Conservation (phyloP, 1,140 invertebrate species). For the Trichonephila inaurata region DNA sequence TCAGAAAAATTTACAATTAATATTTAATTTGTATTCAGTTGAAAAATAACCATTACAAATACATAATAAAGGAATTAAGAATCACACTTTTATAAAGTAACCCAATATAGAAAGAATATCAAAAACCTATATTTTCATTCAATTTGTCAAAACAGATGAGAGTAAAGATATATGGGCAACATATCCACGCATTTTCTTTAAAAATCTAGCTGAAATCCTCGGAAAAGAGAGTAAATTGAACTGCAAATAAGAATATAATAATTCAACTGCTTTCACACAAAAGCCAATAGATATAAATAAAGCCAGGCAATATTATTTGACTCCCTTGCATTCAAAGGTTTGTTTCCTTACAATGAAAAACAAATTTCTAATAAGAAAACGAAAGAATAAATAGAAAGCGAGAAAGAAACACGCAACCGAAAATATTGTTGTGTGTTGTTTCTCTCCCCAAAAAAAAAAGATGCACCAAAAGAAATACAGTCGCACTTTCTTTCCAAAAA, state of each 20-base stretch:
- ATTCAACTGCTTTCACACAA: background rate
- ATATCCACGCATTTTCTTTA: background rate
- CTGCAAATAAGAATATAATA: background rate
- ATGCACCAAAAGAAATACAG: too few species aligned
- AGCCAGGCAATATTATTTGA: background rate
- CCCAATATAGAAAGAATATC: background rate
- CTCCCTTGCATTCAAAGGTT: background rate
- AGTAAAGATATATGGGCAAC: too few species aligned
- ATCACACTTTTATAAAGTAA: background rate
- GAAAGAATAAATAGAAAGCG: background rate
- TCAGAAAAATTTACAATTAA: too few species aligned
- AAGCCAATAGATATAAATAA: background rate
- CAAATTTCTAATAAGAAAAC: background rate
- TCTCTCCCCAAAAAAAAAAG: too few species aligned
- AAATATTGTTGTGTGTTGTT: background rate
- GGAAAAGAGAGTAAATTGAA: background rate
- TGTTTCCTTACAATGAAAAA: background rate
- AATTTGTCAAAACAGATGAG: background rate
- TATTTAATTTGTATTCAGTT: too few species aligned
- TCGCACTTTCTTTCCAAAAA: too few species aligned
- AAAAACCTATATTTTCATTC: background rate
- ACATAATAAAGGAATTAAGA: too few species aligned
- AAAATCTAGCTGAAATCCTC: background rate
- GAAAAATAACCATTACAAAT: too few species aligned
- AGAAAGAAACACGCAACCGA: background rate